Percentiles rank a stretch among this genome's conserved stretches.
phyloP scores from a whole-genome alignment of 2,797 vertebrate species.

The Platyrinchus mystaceus region DNA sequence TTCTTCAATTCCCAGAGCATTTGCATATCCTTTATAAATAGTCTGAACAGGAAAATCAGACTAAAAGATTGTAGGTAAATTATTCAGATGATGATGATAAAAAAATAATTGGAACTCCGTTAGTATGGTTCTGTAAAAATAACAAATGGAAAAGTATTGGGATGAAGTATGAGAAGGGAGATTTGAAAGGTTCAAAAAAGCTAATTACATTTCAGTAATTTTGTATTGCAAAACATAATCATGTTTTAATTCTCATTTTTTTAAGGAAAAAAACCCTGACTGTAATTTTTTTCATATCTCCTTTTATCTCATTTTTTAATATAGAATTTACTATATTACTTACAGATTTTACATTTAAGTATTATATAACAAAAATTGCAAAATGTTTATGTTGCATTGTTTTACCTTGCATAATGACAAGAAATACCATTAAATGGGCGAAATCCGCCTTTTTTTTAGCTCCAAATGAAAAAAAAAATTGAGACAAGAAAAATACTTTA shows the following conservation, averaged over 20 bases:
- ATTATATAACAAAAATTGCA: background rate
- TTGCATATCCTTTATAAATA: background rate
- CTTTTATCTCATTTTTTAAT: background rate
- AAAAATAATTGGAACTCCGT: conserved; percentile 45
- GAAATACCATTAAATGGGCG: background rate
- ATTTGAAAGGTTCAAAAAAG: background rate
- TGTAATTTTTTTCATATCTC: background rate
- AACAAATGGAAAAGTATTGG: background rate
- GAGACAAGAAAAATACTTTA: background rate
- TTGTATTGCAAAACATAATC: background rate
- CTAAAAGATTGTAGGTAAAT: conserved; percentile 20
- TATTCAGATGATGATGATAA: conserved; percentile 25
- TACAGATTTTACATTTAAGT: background rate
- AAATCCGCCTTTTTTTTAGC: background rate
- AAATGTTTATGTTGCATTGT: background rate
- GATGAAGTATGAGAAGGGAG: background rate
- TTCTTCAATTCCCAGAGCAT: background rate
- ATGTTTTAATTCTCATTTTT: background rate
- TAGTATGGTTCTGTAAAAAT: background rate
- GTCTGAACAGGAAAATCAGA: conserved; percentile 2
- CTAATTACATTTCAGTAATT: background rate
- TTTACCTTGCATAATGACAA: background rate
- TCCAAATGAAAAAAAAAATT: background rate
- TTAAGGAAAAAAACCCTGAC: background rate
- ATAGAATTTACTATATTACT: background rate